These are phyloP conservation scores for Prunella himalayana DNA, from an alignment of 2,113 vertebrate species.

Conservation along the genomic window DNA sequence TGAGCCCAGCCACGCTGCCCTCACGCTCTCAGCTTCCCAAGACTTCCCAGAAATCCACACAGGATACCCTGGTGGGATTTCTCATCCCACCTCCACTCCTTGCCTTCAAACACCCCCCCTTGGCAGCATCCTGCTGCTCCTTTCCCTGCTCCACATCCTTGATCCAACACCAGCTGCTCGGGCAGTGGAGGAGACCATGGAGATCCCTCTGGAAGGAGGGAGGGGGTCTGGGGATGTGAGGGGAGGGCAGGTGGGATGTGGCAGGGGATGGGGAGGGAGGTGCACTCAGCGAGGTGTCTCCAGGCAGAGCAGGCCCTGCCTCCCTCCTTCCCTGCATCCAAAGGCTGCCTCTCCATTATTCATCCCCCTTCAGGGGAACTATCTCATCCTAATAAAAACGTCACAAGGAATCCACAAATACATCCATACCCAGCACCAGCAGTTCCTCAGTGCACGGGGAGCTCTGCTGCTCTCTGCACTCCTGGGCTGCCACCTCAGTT, in stretches of 20 bases:
- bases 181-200: background rate
- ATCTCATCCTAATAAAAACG: conserved; percentile 80
- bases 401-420: conserved; percentile 80
- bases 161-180: rapidly evolving
- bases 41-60: background rate
- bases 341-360: conserved; percentile 78
- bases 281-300: background rate
- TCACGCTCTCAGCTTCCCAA: background rate
- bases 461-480: conserved; percentile 71
- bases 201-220: background rate
- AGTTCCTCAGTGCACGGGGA: conserved; percentile 58
- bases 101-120: rapidly evolving
- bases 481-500: conserved; percentile 19
- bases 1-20: rapidly evolving
- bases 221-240: background rate
- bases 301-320: background rate
- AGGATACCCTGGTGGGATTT: background rate
- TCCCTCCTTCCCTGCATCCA: conserved; percentile 50
- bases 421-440: conserved; percentile 75
- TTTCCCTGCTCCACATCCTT: background rate
- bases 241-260: background rate
- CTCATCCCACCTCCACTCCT: background rate
- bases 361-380: conserved; percentile 75
- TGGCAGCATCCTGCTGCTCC: background rate
- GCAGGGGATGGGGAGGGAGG: background rate